Evolutionary conservation across 2,888 invertebrate genomes (phyloP).

Genomic region (Cerastis rubricosa): DNA sequence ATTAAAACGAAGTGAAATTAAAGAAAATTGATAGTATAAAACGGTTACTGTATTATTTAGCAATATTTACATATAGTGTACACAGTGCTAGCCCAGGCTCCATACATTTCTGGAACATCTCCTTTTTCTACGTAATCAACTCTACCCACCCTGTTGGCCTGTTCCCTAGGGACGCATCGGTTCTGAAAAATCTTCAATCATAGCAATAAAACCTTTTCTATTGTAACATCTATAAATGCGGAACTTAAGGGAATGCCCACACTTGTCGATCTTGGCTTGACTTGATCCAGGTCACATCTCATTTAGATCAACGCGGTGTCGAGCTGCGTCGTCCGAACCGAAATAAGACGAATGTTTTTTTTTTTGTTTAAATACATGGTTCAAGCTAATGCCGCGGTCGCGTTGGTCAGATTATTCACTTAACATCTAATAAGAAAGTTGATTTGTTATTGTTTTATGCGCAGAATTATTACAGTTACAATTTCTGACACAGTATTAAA

Average conservation of each 20-base stretch:
- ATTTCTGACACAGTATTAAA: background rate
- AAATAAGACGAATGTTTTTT: background rate
- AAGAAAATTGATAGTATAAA: too few species aligned
- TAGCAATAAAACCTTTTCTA: background rate
- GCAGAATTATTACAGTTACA: background rate
- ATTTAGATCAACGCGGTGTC: background rate
- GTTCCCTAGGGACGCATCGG: background rate
- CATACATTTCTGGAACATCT: too few species aligned
- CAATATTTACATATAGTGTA: too few species aligned
- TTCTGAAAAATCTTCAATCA: conserved; percentile 36
- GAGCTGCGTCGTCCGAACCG: background rate
- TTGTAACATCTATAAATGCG: background rate
- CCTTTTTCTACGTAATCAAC: conserved; percentile 59
- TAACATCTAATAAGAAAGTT: background rate
- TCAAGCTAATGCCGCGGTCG: background rate
- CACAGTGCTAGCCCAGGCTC: too few species aligned
- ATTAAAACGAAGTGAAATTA: too few species aligned
- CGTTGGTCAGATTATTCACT: background rate
- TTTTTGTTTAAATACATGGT: background rate
- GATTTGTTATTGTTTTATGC: background rate
- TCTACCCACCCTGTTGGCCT: conserved; percentile 57
- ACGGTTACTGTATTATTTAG: too few species aligned
- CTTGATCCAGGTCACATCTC: background rate
- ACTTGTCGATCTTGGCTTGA: background rate
- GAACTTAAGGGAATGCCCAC: background rate